Evolutionary conservation across 2,113 vertebrate genomes (phyloP).

Genomic region (Myrmecophaga tridactyla): DNA sequence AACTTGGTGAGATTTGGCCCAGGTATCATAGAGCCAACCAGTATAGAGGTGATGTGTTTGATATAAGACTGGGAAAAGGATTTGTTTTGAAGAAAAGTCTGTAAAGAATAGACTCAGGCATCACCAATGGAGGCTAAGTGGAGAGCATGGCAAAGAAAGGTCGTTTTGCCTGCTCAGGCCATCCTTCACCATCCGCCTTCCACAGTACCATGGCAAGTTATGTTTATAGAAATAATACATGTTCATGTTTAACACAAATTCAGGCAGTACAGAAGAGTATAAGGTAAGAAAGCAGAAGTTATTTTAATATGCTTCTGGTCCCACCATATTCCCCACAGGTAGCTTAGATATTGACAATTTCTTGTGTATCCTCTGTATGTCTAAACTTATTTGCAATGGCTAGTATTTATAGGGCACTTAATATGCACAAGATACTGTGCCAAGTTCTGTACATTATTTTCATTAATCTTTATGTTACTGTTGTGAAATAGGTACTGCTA

Average conservation of each 20-base stretch:
- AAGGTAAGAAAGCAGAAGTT: background rate
- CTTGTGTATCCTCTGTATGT: background rate
- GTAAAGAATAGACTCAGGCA: background rate
- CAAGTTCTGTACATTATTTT: background rate
- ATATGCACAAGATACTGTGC: background rate
- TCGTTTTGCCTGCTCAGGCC: background rate
- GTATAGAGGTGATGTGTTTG: background rate
- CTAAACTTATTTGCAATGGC: background rate
- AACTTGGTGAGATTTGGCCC: background rate
- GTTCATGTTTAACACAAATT: background rate
- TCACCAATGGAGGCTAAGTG: background rate
- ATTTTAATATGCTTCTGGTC: background rate
- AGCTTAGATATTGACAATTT: background rate
- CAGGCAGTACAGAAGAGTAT: background rate
- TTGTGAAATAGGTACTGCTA: background rate
- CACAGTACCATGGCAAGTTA: background rate
- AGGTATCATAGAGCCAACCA: background rate
- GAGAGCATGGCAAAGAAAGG: background rate
- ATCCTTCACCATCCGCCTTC: background rate
- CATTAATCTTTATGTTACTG: background rate
- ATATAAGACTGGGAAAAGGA: background rate
- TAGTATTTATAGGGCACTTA: background rate
- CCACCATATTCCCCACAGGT: background rate
- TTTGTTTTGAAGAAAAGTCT: background rate
- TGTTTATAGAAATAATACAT: background rate